These are phyloP conservation scores for Syrista parreyssii DNA, from an alignment of 2,888 invertebrate species.

Conservation along the genomic window DNA sequence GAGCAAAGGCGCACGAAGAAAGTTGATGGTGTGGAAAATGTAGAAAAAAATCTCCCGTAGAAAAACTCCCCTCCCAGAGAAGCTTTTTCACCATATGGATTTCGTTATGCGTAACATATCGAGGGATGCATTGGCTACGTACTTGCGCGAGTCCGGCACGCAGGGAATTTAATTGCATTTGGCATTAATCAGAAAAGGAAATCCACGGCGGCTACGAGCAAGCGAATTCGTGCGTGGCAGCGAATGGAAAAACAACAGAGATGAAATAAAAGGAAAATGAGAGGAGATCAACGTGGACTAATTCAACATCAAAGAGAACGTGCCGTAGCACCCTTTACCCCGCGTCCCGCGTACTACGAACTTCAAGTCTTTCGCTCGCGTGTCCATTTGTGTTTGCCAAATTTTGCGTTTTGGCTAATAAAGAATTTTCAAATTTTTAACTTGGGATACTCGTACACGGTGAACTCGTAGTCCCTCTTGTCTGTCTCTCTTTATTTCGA, in stretches of 20 bases:
- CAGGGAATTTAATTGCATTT: neutral
- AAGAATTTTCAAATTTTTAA: neutral
- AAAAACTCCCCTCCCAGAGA: neutral
- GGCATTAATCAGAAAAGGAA: conserved; percentile 1
- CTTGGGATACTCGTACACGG: neutral
- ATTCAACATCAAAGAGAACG: neutral
- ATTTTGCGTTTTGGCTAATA: neutral
- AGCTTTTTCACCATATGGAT: neutral
- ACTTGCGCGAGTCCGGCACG: neutral
- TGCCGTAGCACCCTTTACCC: neutral
- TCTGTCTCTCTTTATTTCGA: neutral
- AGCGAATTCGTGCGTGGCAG: neutral
- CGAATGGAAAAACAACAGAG: neutral
- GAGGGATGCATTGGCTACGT: neutral
- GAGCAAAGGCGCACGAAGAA: neutral
- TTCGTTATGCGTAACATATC: neutral
- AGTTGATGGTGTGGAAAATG: neutral
- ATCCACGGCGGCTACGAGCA: neutral
- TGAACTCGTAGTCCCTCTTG: neutral
- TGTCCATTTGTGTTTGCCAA: neutral
- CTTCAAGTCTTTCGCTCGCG: neutral
- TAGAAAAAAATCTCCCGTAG: neutral
- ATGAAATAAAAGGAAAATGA: neutral
- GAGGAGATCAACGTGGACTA: neutral
- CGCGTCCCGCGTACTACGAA: neutral